Percentiles rank a stretch among this genome's conserved stretches.
Evolutionary conservation across 1,140 invertebrate genomes (phyloP).

Genomic region (Heliconius hewitsoni): DNA sequence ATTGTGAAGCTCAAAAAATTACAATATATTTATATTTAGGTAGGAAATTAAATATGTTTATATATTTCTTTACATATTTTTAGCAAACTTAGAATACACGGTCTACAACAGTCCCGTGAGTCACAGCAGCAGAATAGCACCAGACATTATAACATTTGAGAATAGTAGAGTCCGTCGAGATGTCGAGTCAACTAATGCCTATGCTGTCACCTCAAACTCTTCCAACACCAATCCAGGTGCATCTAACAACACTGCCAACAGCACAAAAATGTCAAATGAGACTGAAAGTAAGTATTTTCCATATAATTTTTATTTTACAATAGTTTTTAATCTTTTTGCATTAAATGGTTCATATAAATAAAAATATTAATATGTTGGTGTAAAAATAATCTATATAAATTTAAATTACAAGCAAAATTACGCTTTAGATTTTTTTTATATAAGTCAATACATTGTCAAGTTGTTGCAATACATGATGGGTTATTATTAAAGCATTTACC

Average conservation of each 20-base stretch:
- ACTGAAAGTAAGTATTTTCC: conserved; percentile 32
- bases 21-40: too few relatives aligned
- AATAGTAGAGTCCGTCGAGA: conserved; percentile 40
- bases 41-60: too few relatives aligned
- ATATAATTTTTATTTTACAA: too few relatives aligned
- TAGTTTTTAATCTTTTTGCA: too few relatives aligned
- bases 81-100: conserved; percentile 39
- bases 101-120: conserved; percentile 24
- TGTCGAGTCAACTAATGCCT: background rate
- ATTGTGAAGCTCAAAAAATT: too few relatives aligned
- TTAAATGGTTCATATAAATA: too few relatives aligned
- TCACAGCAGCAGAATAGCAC: conserved; percentile 15
- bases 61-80: background rate
- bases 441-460: too few relatives aligned
- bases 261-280: conserved; percentile 19
- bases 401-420: too few relatives aligned
- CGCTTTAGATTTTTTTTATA: too few relatives aligned
- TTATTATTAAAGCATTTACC: background rate
- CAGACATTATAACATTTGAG: conserved; percentile 39
- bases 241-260: conserved; percentile 18
- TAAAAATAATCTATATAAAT: too few relatives aligned
- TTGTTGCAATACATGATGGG: background rate
- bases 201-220: background rate
- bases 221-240: conserved; percentile 9
- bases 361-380: too few relatives aligned